phyloP scores from a whole-genome alignment of 1,140 invertebrate species.

The Drosophila grimshawi region DNA sequence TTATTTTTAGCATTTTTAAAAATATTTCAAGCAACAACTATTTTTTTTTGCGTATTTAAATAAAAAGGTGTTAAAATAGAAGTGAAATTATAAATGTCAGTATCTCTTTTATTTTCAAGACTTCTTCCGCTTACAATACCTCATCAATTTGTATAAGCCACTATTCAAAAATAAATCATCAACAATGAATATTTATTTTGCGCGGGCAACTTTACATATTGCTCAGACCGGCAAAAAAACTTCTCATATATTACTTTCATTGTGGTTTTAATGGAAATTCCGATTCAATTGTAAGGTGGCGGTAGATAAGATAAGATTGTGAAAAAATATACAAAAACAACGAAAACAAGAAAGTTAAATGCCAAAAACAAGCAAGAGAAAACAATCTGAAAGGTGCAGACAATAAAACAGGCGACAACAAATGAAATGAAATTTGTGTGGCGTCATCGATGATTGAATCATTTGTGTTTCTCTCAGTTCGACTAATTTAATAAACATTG shows the following conservation, averaged over 20 bases:
- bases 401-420: slow-evolving; percentile 38
- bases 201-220: neutral
- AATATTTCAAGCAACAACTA: too few species aligned
- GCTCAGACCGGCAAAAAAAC: neutral
- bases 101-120: too few species aligned
- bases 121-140: too few species aligned
- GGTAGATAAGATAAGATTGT: slow-evolving; percentile 69
- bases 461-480: slow-evolving; percentile 22
- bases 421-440: slow-evolving; percentile 56
- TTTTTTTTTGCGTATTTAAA: too few species aligned
- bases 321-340: slow-evolving; percentile 4
- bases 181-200: too few species aligned
- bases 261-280: slow-evolving; percentile 45
- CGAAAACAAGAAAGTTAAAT: slow-evolving; percentile 48
- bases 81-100: too few species aligned
- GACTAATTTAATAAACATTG: slow-evolving; percentile 20
- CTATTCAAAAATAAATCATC: too few species aligned
- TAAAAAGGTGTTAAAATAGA: too few species aligned
- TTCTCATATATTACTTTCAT: slow-evolving; percentile 20
- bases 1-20: too few species aligned
- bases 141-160: too few species aligned
- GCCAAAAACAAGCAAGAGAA: slow-evolving; percentile 26
- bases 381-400: slow-evolving; percentile 44
- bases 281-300: slow-evolving; percentile 50
- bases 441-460: slow-evolving; percentile 75